A percentile compares a stretch with the other conserved stretches of the same genome.
These are phyloP conservation scores for Coracopsis vasa DNA, from an alignment of 2,113 vertebrate genomes.

Conservation along the genomic window DNA sequence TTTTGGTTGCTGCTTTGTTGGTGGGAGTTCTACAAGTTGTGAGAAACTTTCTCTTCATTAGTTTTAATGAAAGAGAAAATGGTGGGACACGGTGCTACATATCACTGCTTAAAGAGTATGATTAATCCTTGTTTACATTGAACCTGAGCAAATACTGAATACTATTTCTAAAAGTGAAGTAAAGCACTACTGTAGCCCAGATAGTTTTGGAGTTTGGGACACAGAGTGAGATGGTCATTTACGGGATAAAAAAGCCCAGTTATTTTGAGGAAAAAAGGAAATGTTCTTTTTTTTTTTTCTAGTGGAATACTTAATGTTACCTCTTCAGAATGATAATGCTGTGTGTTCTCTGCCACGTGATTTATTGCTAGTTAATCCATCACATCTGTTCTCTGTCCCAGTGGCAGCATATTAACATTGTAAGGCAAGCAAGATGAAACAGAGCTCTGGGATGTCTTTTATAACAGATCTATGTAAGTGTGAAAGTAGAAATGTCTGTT, in stretches of 20 bases:
- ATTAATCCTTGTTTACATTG: background rate
- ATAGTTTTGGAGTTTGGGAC: background rate
- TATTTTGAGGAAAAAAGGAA: background rate
- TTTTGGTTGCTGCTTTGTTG: slow-evolving; percentile 16
- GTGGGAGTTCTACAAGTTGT: background rate
- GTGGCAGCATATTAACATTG: slow-evolving; percentile 57
- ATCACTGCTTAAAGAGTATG: background rate
- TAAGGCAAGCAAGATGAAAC: slow-evolving; percentile 56
- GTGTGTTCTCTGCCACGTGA: slow-evolving; percentile 40
- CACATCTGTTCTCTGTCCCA: slow-evolving; percentile 62
- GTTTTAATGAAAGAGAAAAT: slow-evolving; percentile 11
- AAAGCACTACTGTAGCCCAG: background rate
- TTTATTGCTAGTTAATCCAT: slow-evolving; percentile 66
- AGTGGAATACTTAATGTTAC: background rate
- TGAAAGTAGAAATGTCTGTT: slow-evolving; percentile 31
- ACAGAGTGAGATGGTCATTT: background rate
- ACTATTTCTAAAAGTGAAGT: background rate
- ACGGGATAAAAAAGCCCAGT: background rate
- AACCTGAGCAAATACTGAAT: background rate
- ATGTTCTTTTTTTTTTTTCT: background rate
- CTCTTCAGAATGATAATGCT: slow-evolving; percentile 32
- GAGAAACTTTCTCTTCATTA: slow-evolving; percentile 47
- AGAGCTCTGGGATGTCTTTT: slow-evolving; percentile 55
- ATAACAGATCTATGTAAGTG: slow-evolving; percentile 50
- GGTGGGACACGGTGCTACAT: background rate